Evolutionary conservation across 2,888 invertebrate genomes (phyloP), one percentile per base, ranked within the genome.

Genomic region (Ennomos erosarius): DNA sequence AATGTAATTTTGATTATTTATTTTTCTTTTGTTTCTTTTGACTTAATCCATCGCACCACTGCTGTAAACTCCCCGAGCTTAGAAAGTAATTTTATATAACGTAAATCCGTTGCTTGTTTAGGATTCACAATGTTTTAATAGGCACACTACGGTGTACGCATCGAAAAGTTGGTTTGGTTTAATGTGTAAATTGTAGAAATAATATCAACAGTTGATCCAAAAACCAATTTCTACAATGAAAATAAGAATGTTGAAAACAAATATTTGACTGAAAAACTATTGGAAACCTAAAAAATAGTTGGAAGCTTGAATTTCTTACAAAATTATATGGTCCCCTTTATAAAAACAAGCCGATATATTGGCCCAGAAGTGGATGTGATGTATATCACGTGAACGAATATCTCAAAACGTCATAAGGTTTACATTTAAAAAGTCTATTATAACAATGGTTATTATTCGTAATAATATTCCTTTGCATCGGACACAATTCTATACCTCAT

Each of bases 41-140:
- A n/a, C n/a, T n/a, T n/a, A n/a, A n/a, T n/a, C n/a, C n/a, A n/a
- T n/a, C n/a, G n/a, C n/a, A n/a, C n/a, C n/a, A n/a, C n/a, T n/a
- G n/a, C n/a, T n/a, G n/a, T n/a, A 10, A 39, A 34, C 38, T 26
- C 40, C 1, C 39, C 6, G 12, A 10, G 37, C 13, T 45, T 46
- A n/a, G 11, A 13, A 54, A 47, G 42, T 39, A 35, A 11, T 39
- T 54, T 40, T 49, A 47, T 13, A 44, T 38, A 26, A 12, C 11
- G 10, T 37, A 50, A 52, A 70, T 65, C 52, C 51, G 44, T 49
- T 75, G 70, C 73, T 71, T 71, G 63, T 67, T 76, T 74, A 75
- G 73, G 71, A 49, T 46, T 50, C 43, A 50, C 68, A 70, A 68
- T 72, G 74, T 75, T 76, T 70, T 70, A 75, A 70, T 75, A 68